phyloP scores from a whole-genome alignment of 2,888 invertebrate genomes.

The Erynnis tages region DNA sequence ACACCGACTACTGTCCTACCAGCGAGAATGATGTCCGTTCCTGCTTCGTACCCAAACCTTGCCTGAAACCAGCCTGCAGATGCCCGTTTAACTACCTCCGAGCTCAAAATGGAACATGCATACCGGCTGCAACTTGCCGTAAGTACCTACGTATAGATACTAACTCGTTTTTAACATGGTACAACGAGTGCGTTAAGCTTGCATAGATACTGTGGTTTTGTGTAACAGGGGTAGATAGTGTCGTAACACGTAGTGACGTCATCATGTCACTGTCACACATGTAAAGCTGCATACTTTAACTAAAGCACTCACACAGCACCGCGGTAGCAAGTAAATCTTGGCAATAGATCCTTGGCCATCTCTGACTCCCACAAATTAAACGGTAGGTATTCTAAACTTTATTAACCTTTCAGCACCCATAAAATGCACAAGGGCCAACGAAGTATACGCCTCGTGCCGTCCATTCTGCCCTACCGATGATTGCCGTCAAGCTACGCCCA shows the following conservation, averaged over 20 bases:
- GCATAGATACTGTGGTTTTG: too few relatives aligned
- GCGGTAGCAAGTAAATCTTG: too few relatives aligned
- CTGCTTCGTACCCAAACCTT: slow-evolving; percentile 27
- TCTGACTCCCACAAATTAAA: too few relatives aligned
- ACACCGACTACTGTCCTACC: slow-evolving; percentile 43
- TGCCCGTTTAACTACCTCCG: slow-evolving; percentile 42
- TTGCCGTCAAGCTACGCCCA: slow-evolving; percentile 42
- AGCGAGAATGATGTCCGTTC: slow-evolving; percentile 25
- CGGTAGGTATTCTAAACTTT: too few relatives aligned
- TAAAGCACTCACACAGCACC: too few relatives aligned
- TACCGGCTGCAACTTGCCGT: slow-evolving; percentile 46
- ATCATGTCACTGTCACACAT: too few relatives aligned
- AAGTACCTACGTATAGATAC: too few relatives aligned
- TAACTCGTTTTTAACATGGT: too few relatives aligned
- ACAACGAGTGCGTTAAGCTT: background rate
- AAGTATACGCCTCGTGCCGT: slow-evolving; percentile 47
- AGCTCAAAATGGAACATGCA: slow-evolving; percentile 36
- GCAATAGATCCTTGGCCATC: too few relatives aligned
- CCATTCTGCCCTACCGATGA: slow-evolving; percentile 45
- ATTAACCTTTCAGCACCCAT: slow-evolving; percentile 43
- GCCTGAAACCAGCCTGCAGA: slow-evolving; percentile 40
- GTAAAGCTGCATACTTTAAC: too few relatives aligned
- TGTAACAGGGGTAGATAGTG: too few relatives aligned
- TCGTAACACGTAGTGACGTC: too few relatives aligned
- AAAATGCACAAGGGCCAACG: slow-evolving; percentile 39